phyloP scores from a whole-genome alignment of 2,113 vertebrate species.

The Calonectris borealis region DNA sequence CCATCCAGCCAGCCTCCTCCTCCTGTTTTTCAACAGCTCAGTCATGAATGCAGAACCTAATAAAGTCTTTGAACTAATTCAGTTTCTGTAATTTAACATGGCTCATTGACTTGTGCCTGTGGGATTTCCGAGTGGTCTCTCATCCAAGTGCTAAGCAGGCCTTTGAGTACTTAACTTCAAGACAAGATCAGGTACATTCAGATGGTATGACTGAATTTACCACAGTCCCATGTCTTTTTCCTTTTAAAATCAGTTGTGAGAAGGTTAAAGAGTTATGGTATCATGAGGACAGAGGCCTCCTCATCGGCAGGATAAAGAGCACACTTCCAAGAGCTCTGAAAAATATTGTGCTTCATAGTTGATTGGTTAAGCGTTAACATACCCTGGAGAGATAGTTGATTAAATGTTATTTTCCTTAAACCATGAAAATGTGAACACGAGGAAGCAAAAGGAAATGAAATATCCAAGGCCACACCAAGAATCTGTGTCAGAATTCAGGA shows the following conservation, averaged over 20 bases:
- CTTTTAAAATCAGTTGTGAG: background rate
- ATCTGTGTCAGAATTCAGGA: background rate
- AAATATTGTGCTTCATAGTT: background rate
- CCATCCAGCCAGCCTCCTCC: background rate
- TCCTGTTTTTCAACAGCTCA: background rate
- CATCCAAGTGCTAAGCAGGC: background rate
- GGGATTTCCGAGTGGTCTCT: background rate
- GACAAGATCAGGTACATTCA: background rate
- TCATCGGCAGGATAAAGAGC: background rate
- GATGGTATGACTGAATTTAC: background rate
- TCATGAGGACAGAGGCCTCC: background rate
- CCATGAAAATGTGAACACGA: background rate
- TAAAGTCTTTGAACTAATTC: slow-evolving; percentile 21
- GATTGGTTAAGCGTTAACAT: background rate
- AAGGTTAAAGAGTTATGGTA: background rate
- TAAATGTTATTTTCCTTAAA: background rate
- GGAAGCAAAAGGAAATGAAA: background rate
- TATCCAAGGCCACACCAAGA: background rate
- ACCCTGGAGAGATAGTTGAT: background rate
- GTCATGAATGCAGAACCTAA: background rate
- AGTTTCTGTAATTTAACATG: slow-evolving; percentile 37
- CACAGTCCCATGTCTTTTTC: background rate
- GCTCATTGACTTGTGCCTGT: background rate
- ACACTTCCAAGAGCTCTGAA: background rate
- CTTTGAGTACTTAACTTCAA: background rate